Evolutionary conservation across 2,113 vertebrate genomes (phyloP).

Genomic region (Talpa occidentalis): DNA sequence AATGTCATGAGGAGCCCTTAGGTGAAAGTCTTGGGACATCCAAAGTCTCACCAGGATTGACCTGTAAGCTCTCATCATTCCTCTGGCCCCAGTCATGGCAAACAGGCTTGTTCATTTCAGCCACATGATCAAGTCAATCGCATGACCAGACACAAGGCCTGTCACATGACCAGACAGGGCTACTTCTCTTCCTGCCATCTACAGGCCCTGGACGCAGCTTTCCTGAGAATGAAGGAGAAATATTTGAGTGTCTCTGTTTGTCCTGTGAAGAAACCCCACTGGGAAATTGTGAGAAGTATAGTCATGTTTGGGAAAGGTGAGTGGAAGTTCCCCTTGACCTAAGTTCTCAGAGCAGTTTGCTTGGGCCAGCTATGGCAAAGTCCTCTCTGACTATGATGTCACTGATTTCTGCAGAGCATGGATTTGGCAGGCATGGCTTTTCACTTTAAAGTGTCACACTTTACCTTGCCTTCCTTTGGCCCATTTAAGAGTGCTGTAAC

Average conservation of each 20-base stretch:
- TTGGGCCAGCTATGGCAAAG: conserved; percentile 60
- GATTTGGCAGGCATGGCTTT: conserved; percentile 28
- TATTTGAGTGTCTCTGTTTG: conserved; percentile 61
- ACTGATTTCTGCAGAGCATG: conserved; percentile 67
- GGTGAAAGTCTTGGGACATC: not conserved
- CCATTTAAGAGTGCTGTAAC: not conserved
- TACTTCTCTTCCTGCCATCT: conserved; percentile 40
- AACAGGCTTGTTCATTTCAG: not conserved
- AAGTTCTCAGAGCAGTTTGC: not conserved
- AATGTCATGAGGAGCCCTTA: not conserved
- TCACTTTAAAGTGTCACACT: not conserved
- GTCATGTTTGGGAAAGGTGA: conserved; percentile 87
- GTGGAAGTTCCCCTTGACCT: conserved; percentile 48
- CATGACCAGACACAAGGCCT: no score
- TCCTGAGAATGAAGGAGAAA: conserved; percentile 81
- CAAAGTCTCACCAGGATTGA: not conserved
- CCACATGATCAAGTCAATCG: not conserved
- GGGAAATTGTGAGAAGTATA: conserved; percentile 84
- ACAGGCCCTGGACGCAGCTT: conserved; percentile 66
- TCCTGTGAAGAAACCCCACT: conserved; percentile 80
- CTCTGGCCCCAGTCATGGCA: not conserved
- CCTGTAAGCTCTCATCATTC: not conserved
- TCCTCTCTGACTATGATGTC: conserved; percentile 32
- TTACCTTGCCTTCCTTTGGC: not conserved
- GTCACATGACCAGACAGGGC: accelerated